Percentiles rank a stretch among this genome's conserved stretches.
phyloP scores from a whole-genome alignment of 37 sponge, comb jelly and placozoan genomes.

The Cliona cf. orientalis region DNA sequence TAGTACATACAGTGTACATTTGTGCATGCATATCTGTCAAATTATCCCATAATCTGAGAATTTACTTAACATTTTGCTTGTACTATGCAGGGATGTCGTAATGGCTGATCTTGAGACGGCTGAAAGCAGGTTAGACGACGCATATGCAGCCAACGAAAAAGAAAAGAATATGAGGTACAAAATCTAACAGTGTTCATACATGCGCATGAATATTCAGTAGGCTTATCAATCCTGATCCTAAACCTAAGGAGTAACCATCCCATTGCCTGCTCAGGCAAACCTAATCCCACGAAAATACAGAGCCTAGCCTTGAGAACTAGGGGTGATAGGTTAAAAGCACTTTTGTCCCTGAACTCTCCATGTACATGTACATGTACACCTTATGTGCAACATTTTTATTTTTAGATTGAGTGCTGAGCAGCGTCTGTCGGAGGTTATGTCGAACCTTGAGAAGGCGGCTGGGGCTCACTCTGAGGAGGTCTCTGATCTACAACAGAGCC shows the following conservation, averaged over 20 bases:
- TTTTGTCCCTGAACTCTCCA: background rate
- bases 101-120: slow-evolving; percentile 64
- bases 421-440: slow-evolving; percentile 4
- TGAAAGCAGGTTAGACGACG: slow-evolving; percentile 48
- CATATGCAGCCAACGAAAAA: slow-evolving; percentile 9
- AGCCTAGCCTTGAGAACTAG: too few relatives aligned
- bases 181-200: too few relatives aligned
- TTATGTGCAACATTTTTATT: background rate
- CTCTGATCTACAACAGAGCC: slow-evolving; percentile 17
- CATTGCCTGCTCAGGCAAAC: too few relatives aligned
- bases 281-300: too few relatives aligned
- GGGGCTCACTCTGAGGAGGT: slow-evolving; percentile 50
- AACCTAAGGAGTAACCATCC: too few relatives aligned
- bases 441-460: slow-evolving; percentile 29
- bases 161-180: slow-evolving; percentile 54
- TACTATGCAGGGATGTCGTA: slow-evolving; percentile 24
- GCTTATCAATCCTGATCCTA: too few relatives aligned
- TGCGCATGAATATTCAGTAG: too few relatives aligned
- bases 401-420: slow-evolving; percentile 36
- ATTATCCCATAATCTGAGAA: too few relatives aligned
- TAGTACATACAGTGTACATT: background rate
- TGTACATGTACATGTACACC: background rate
- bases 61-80: too few relatives aligned
- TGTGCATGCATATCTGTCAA: background rate
- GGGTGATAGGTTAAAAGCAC: too few relatives aligned